Conservation (phyloP, 1,140 invertebrate genomes). For the Drosophila pectinifera region DNA sequence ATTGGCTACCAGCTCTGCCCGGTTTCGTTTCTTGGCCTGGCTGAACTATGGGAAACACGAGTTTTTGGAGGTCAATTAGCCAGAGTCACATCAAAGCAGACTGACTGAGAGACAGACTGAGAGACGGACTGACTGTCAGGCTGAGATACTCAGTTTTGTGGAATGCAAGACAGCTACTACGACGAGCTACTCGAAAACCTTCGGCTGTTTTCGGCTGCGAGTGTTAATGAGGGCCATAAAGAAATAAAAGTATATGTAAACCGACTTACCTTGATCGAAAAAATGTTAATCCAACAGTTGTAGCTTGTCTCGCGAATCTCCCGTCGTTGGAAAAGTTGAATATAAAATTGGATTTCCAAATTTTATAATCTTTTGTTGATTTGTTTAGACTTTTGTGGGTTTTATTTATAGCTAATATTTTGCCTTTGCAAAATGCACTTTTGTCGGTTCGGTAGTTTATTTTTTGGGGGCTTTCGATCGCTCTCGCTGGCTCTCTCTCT, state of each 20-base stretch:
- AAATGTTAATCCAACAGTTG: slow-evolving; percentile 65
- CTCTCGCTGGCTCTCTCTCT: slow-evolving; percentile 26
- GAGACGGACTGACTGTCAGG: slow-evolving; percentile 4
- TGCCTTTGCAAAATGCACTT: slow-evolving; percentile 66
- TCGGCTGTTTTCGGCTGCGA: slow-evolving; percentile 23
- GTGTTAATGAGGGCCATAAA: slow-evolving; percentile 55
- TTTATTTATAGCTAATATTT: slow-evolving; percentile 27
- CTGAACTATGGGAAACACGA: slow-evolving; percentile 50
- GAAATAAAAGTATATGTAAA: slow-evolving; percentile 25
- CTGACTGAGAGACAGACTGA: background rate
- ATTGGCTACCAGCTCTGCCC: slow-evolving; percentile 19
- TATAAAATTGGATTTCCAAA: slow-evolving; percentile 12
- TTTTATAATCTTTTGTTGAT: slow-evolving; percentile 41
- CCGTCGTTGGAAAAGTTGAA: slow-evolving; percentile 1
- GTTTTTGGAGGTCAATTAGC: slow-evolving; percentile 77
- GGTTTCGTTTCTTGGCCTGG: slow-evolving; percentile 20
- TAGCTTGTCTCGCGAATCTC: slow-evolving; percentile 20
- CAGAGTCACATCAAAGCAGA: slow-evolving; percentile 49
- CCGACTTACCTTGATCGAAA: slow-evolving; percentile 52
- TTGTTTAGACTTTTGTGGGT: slow-evolving; percentile 51
- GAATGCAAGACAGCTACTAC: slow-evolving; percentile 30
- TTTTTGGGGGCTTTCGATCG: slow-evolving; percentile 28
- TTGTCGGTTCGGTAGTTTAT: slow-evolving; percentile 39
- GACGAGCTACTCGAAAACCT: slow-evolving; percentile 47
- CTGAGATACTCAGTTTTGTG: slow-evolving; percentile 14